Percentiles rank a stretch among this genome's conserved stretches.
Evolutionary conservation across 1,140 invertebrate species (phyloP).

Genomic region (Drosophila miranda): DNA sequence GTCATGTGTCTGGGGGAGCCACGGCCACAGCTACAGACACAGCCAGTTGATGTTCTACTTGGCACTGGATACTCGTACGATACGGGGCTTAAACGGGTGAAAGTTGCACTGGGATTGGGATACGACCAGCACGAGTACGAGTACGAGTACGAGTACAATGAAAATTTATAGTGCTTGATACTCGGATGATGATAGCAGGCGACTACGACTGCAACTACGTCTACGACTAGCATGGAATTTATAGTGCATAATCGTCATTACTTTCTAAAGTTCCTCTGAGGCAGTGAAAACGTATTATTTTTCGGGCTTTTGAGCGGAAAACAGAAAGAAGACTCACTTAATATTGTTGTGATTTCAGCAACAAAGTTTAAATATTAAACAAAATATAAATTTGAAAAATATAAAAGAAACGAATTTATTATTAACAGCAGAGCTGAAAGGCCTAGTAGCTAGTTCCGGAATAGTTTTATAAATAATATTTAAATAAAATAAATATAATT

Average conservation of each 20-base stretch:
- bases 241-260: slow-evolving; percentile 12
- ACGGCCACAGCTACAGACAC: too few relatives aligned
- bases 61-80: slow-evolving; percentile 26
- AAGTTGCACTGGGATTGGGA: slow-evolving; percentile 22
- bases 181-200: slow-evolving; percentile 8
- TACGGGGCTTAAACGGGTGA: slow-evolving; percentile 26
- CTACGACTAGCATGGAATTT: slow-evolving; percentile 18
- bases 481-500: too few relatives aligned
- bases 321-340: too few relatives aligned
- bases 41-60: slow-evolving; percentile 46
- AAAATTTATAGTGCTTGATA: slow-evolving; percentile 13
- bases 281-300: neutral
- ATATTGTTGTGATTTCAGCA: too few relatives aligned
- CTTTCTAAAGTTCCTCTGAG: neutral
- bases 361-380: too few relatives aligned
- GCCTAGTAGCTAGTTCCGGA: too few relatives aligned
- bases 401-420: too few relatives aligned
- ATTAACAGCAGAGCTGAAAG: too few relatives aligned
- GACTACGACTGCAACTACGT: too few relatives aligned
- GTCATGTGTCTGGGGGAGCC: slow-evolving; percentile 6
- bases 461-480: too few relatives aligned
- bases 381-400: too few relatives aligned
- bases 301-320: neutral
- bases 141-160: slow-evolving; percentile 1
- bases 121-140: too few relatives aligned